These are phyloP conservation scores for Trissolcus brochymenae DNA, from an alignment of 2,888 invertebrate genomes.

Conservation along the genomic window DNA sequence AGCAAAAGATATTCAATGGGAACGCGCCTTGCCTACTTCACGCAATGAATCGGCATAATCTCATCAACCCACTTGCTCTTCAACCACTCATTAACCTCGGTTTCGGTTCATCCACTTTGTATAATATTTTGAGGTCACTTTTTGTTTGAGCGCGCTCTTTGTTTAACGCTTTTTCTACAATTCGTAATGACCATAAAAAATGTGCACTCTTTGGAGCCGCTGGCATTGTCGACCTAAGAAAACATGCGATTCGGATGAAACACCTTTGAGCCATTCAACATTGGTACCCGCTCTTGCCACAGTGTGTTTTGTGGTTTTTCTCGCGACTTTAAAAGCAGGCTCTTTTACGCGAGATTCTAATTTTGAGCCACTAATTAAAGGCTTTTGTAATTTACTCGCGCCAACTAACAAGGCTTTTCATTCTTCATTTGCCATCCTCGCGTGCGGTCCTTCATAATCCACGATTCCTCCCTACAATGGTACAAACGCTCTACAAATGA, in stretches of 20 bases:
- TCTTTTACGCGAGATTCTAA: conserved; percentile 35
- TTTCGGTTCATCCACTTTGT: conserved; percentile 31
- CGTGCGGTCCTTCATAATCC: conserved; percentile 14
- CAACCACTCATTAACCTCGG: conserved; percentile 24
- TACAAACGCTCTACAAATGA: conserved; percentile 9
- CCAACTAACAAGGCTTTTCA: conserved; percentile 28
- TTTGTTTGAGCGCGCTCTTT: conserved; percentile 25
- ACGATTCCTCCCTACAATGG: conserved; percentile 17
- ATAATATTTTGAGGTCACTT: conserved; percentile 25
- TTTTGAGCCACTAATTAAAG: conserved; percentile 47
- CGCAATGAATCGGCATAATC: conserved; percentile 8
- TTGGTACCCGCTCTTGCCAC: conserved; percentile 11
- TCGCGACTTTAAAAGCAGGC: conserved; percentile 19
- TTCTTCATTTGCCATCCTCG: conserved; percentile 25
- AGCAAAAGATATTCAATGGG: background rate
- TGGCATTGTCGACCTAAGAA: conserved; percentile 39
- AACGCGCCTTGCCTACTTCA: background rate
- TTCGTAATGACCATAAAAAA: conserved; percentile 43
- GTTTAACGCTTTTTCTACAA: conserved; percentile 31
- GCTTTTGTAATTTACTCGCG: conserved; percentile 26
- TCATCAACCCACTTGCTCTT: conserved; percentile 15
- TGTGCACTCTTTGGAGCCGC: conserved; percentile 25
- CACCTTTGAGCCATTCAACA: conserved; percentile 43
- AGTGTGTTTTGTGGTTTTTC: conserved; percentile 40
- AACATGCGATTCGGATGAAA: conserved; percentile 32